A percentile compares a stretch with the other conserved stretches of the same genome.
These are phyloP conservation scores for Iphiclides podalirius DNA, from an alignment of 2,888 invertebrate species.

Conservation along the genomic window DNA sequence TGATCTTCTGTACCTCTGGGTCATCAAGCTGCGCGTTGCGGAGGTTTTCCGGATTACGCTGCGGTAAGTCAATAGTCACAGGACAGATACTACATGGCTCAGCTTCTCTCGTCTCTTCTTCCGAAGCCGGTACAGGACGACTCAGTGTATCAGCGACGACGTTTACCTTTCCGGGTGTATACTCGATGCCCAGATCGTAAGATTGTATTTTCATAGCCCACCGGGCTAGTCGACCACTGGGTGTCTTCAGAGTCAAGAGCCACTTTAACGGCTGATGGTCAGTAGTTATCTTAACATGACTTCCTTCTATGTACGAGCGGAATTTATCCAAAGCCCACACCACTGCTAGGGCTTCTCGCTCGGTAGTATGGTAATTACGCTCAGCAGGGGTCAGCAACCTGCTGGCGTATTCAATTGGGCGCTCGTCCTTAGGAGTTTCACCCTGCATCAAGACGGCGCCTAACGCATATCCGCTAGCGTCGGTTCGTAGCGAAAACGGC, in stretches of 20 bases:
- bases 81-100: too few relatives aligned
- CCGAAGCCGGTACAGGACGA: conserved; percentile 12
- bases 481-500: too few relatives aligned
- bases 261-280: too few relatives aligned
- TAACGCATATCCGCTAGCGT: too few relatives aligned
- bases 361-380: conserved; percentile 50
- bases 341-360: conserved; percentile 44
- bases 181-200: conserved; percentile 42
- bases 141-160: conserved; percentile 47
- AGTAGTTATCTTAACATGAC: neutral
- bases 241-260: conserved; percentile 49
- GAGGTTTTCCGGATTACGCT: too few relatives aligned
- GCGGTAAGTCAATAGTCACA: too few relatives aligned
- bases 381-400: conserved; percentile 37
- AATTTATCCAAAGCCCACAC: conserved; percentile 33
- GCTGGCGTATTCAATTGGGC: conserved; percentile 34
- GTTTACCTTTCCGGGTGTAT: conserved; percentile 45
- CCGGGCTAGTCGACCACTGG: conserved; percentile 50
- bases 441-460: too few relatives aligned
- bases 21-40: too few relatives aligned
- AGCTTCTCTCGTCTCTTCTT: too few relatives aligned
- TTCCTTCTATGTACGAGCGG: too few relatives aligned
- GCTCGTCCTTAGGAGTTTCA: too few relatives aligned
- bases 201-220: conserved; percentile 51
- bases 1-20: too few relatives aligned